Evolutionary conservation across 2,113 vertebrate genomes (phyloP).

Genomic region (Misgurnus mizolepis): DNA sequence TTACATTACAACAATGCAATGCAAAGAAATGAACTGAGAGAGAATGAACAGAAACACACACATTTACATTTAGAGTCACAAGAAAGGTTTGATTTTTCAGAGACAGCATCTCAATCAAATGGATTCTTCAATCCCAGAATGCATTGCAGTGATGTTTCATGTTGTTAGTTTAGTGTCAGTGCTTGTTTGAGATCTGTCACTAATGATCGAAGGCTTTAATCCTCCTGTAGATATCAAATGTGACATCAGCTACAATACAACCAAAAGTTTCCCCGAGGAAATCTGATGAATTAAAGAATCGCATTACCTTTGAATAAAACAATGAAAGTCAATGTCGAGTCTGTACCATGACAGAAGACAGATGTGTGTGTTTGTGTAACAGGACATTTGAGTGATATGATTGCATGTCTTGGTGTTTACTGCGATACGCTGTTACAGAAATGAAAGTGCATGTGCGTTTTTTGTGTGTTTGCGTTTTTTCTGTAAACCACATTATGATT

Average conservation of each 20-base stretch:
- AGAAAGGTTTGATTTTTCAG: not conserved
- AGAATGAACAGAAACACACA: not conserved
- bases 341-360: too few relatives aligned
- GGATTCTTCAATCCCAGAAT: too few relatives aligned
- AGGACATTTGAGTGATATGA: not conserved
- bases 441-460: conserved; percentile 7
- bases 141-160: too few relatives aligned
- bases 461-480: conserved; percentile 20
- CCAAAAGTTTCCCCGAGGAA: too few relatives aligned
- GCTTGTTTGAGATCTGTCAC: too few relatives aligned
- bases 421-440: not conserved
- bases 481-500: not conserved
- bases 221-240: too few relatives aligned
- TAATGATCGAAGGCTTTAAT: too few relatives aligned
- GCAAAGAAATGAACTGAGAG: not conserved
- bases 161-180: not conserved
- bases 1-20: not conserved
- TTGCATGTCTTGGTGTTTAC: not conserved
- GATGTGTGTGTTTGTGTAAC: not conserved
- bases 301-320: too few relatives aligned
- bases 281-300: too few relatives aligned
- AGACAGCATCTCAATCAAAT: too few relatives aligned
- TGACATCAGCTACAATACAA: too few relatives aligned
- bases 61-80: not conserved
- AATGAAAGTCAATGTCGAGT: too few relatives aligned